Conservation (phyloP, 2,113 vertebrate species). For the Notarius quadriscutis region DNA sequence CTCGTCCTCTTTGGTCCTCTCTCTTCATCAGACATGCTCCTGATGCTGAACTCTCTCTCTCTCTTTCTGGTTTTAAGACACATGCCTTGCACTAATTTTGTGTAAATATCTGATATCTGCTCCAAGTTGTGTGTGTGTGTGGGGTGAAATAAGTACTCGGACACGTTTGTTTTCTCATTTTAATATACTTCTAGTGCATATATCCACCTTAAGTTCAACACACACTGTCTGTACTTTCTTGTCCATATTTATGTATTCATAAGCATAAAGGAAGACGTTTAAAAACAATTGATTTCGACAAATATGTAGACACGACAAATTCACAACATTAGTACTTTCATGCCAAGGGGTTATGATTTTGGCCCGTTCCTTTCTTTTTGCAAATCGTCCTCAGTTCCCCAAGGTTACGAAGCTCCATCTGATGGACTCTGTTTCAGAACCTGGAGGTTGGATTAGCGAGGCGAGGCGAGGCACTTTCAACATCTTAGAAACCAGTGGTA, state of each 20-base stretch:
- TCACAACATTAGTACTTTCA: neutral
- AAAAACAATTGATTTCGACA: no score
- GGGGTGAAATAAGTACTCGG: neutral
- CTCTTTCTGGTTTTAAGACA: slow-evolving; percentile 56
- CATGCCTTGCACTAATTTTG: slow-evolving; percentile 80
- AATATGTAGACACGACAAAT: neutral
- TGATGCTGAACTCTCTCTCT: neutral
- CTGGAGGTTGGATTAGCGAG: no score
- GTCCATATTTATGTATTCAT: neutral
- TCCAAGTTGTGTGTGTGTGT: slow-evolving; percentile 60
- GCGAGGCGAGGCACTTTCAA: no score
- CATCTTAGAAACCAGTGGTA: no score
- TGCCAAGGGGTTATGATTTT: neutral
- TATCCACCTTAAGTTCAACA: neutral
- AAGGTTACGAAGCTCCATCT: neutral
- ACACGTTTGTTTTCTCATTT: neutral
- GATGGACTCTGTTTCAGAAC: neutral
- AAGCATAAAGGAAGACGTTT: neutral
- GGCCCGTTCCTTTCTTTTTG: neutral
- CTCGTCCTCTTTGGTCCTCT: neutral
- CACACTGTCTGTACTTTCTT: neutral
- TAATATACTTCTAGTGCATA: neutral
- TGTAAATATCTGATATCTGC: slow-evolving; percentile 73
- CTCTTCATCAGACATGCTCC: slow-evolving; percentile 24
- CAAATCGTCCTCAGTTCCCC: neutral